Base-by-base conservation (phyloP, 2,113 vertebrate species). In the Lethenteron reissneri region DNA sequence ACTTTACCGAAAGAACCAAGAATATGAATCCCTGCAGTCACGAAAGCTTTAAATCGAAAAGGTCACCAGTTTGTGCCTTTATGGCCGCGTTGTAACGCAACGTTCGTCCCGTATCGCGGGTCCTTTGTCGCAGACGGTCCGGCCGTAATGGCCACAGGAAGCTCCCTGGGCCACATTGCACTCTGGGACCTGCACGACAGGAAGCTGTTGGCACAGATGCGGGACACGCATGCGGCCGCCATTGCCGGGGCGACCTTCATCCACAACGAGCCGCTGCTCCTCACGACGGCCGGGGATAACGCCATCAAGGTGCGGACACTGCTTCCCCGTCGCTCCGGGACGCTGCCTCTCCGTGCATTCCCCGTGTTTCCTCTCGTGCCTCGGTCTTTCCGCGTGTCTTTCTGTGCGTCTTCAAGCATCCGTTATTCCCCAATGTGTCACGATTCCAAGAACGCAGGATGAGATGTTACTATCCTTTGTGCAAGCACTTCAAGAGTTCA, bases 271-370 rank as follows among this genome's bases (percentile, higher is more conserved):
- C 90, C 90, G 0, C 85, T 96, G 12, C 80, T 97, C 70, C 77
- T 97, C 76, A 96, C 88, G 70, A 96, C 92, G 57, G 89, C 84
- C 11, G 86, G 86, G 9, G 94, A 97, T 80, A 99, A 99, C 9
- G 85, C 90, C 74, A 83, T 97, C 70, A 82, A 85, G 85, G 92
- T 88, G 80, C 76, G 80, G 71, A 14, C 70, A 41, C 41, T n/a
- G 41, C 5, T 6, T 41, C 41, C 41, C 41, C 41, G 41, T 69
- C 64, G 25, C 64, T 17, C 64, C 2, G 10, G 25, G 9, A 69
- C 64, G 3, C 9, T 69, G 64, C 64, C 64, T 10, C 64, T 10
- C 64, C 64, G 25, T 69, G n/a, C 11, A 17, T 9, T 9, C 25
- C 64, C 9, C 64, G 11, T 7, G 41, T 7, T 7, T 41, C 41